Evolutionary conservation across 2,113 vertebrate species (phyloP).

Genomic region (Dermatemys mawii): DNA sequence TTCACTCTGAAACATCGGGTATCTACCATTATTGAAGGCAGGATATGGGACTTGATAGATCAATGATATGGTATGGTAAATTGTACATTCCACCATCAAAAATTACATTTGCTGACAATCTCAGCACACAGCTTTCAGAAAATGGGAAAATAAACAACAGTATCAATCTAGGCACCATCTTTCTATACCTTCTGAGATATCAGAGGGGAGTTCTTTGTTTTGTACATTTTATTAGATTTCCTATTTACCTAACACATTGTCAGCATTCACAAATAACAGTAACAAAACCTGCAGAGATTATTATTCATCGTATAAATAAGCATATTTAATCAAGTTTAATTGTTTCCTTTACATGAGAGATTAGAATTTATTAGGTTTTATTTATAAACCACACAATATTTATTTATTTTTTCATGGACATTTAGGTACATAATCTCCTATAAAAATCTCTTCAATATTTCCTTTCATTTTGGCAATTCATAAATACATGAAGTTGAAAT

Average conservation of each 20-base stretch:
- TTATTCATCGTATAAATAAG: slow-evolving; percentile 60
- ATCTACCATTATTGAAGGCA: not conserved
- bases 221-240: not conserved
- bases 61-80: not conserved
- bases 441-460: slow-evolving; percentile 27
- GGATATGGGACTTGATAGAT: not conserved
- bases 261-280: slow-evolving; percentile 36
- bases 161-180: not conserved
- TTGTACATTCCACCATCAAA: not conserved
- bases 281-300: slow-evolving; percentile 31
- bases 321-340: slow-evolving; percentile 45
- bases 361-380: slow-evolving; percentile 49
- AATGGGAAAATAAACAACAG: not conserved
- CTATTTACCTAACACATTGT: not conserved
- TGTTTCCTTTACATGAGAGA: slow-evolving; percentile 43
- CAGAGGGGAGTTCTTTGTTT: not conserved
- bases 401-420: too few species aligned
- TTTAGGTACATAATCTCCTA: slow-evolving; percentile 34
- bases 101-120: not conserved
- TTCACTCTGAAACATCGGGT: not conserved
- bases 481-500: not conserved
- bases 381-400: not conserved
- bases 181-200: not conserved
- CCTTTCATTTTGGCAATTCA: slow-evolving; percentile 45
- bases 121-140: not conserved